A percentile compares a stretch with the other conserved stretches of the same genome.
Evolutionary conservation across 2,797 vertebrate genomes (phyloP).

Genomic region (Chelonia mydas): DNA sequence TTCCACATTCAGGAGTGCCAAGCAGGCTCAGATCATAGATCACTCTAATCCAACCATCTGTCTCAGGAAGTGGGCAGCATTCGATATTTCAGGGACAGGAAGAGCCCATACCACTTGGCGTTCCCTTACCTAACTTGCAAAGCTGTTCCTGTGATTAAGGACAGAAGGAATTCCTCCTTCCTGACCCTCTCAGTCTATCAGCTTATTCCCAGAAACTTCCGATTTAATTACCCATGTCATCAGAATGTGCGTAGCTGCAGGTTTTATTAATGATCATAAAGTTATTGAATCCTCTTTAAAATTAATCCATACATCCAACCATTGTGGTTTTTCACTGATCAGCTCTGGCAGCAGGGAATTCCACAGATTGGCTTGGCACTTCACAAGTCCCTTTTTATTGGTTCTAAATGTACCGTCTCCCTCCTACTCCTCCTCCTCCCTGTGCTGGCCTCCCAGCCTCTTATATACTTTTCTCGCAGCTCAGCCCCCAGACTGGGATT

Average conservation of each 20-base stretch:
- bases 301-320: background rate
- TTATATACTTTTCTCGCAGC: background rate
- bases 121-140: background rate
- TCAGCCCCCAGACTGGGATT: background rate
- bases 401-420: background rate
- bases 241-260: slow-evolving; percentile 48
- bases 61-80: background rate
- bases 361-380: slow-evolving; percentile 7
- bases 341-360: background rate
- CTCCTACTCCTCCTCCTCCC: background rate
- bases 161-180: slow-evolving; percentile 40
- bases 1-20: rapidly evolving
- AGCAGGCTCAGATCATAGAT: background rate
- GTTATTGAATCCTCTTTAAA: slow-evolving; percentile 30
- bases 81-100: background rate
- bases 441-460: background rate
- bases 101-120: background rate
- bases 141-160: slow-evolving; percentile 52
- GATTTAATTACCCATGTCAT: slow-evolving; percentile 68
- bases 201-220: slow-evolving; percentile 68
- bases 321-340: background rate
- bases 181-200: slow-evolving; percentile 66
- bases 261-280: slow-evolving; percentile 65
- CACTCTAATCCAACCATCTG: background rate
- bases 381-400: background rate